Conservation (phyloP, 2,113 vertebrate species). For the Thinocorus orbignyianus region DNA sequence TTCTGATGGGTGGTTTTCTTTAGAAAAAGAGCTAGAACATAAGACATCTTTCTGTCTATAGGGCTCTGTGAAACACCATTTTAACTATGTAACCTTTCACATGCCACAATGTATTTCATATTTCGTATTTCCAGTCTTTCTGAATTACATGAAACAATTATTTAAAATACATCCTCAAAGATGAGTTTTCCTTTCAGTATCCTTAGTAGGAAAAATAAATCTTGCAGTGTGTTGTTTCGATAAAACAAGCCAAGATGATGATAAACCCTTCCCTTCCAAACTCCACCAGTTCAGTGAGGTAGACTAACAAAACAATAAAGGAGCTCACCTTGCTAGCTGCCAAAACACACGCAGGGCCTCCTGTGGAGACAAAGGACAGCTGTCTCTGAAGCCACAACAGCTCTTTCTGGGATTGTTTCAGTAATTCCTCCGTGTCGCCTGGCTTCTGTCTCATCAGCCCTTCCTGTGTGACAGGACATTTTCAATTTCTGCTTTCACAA, state of each 20-base stretch:
- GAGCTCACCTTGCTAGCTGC: slow-evolving; percentile 71
- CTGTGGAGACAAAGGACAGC: slow-evolving; percentile 59
- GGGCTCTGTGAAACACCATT: not conserved
- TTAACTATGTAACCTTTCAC: not conserved
- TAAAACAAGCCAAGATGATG: not conserved
- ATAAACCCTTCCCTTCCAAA: not conserved
- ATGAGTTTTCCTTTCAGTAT: not conserved
- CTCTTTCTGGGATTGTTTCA: slow-evolving; percentile 73
- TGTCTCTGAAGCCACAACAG: slow-evolving; percentile 73
- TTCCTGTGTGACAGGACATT: slow-evolving; percentile 38
- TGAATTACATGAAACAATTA: not conserved
- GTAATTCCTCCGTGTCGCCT: slow-evolving; percentile 64
- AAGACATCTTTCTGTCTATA: not conserved
- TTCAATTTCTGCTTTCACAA: not conserved
- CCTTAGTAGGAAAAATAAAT: not conserved
- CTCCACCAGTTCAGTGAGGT: not conserved
- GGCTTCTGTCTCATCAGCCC: slow-evolving; percentile 73
- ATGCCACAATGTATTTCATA: not conserved
- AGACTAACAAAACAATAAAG: not conserved
- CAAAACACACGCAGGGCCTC: slow-evolving; percentile 49
- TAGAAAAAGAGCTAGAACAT: not conserved
- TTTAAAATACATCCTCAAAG: not conserved
- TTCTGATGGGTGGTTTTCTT: not conserved
- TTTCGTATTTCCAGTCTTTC: not conserved
- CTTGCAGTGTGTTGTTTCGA: not conserved